A percentile compares a stretch with the other conserved stretches of the same genome.
phyloP scores from a whole-genome alignment of 1,140 invertebrate species.

The Drosophila tropicalis region DNA sequence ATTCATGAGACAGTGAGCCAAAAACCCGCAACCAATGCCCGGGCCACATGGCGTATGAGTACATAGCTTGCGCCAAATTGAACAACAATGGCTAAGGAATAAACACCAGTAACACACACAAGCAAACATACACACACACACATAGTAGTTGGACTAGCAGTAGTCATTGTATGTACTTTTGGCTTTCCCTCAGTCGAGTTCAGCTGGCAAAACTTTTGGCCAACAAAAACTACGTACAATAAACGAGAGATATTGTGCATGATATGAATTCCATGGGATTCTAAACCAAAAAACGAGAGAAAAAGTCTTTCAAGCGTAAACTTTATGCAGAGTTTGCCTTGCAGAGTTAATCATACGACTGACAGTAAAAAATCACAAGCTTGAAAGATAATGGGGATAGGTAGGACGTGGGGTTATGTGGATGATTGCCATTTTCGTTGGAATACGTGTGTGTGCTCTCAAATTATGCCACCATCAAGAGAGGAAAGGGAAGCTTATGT shows the following conservation, averaged over 20 bases:
- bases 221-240: neutral
- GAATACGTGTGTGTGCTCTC: constrained; percentile 27
- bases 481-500: neutral
- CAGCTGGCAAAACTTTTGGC: constrained; percentile 16
- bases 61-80: constrained; percentile 23
- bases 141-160: constrained; percentile 17
- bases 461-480: constrained; percentile 54
- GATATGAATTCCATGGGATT: neutral
- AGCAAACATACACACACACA: neutral
- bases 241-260: neutral
- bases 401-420: neutral
- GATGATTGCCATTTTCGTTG: constrained; percentile 41
- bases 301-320: constrained; percentile 52
- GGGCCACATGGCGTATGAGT: constrained; percentile 38
- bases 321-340: constrained; percentile 40
- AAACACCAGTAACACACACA: constrained; percentile 15
- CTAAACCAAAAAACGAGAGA: constrained; percentile 17
- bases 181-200: neutral
- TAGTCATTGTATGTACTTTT: constrained; percentile 9
- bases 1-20: constrained; percentile 44
- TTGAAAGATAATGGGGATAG: neutral
- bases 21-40: neutral
- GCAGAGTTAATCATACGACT: constrained; percentile 59
- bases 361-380: constrained; percentile 43
- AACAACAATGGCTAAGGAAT: constrained; percentile 42